Evolutionary conservation across 2,797 vertebrate genomes (phyloP), one percentile per base, ranked within the genome.

Genomic region (Lophotriccus pileatus): DNA sequence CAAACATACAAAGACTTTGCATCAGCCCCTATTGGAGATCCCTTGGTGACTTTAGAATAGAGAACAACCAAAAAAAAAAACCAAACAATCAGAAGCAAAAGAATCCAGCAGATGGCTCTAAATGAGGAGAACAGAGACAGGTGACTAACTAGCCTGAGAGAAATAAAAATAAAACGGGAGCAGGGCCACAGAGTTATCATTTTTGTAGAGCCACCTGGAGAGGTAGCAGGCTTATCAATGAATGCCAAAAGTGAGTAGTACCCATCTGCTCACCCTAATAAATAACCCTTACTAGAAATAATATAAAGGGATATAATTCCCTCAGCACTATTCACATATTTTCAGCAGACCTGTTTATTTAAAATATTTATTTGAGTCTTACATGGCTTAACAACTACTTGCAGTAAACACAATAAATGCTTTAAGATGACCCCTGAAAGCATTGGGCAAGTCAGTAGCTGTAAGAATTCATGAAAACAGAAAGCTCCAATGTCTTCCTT

Each of bases 191-290:
- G 55, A 12, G 56, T 90, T 96, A 75, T 52, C 74, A 60, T 91
- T 96, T 96, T 81, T 73, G 60, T 75, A 96, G 59, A 92, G 91
- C 77, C 81, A 97, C 96, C 95, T 94, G 92, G 90, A 96, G 44
- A 89, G 79, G 67, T 63, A 89, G 62, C 21, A 32, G 55, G 21
- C 68, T 95, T 93, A 96, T 89, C 89, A 80, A 89, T 73, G 70
- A 96, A 68, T 82, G 92, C 93, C 95, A 96, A 87, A 96, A 96
- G 87, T n/a, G n/a, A 94, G 87, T 79, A 87, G 82, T 66, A 74
- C 90, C 95, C 95, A 97, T 95, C 97, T 97, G 96, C 84, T 97
- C 84, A 89, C 56, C 68, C 72, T 89, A 95, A 92, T 93, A 96
- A 95, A 95, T 72, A 79, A 43, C 75, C 34, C 67, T 96, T 66